Evolutionary conservation across 2,797 vertebrate genomes (phyloP).

Genomic region (Gobionotothen gibberifrons): DNA sequence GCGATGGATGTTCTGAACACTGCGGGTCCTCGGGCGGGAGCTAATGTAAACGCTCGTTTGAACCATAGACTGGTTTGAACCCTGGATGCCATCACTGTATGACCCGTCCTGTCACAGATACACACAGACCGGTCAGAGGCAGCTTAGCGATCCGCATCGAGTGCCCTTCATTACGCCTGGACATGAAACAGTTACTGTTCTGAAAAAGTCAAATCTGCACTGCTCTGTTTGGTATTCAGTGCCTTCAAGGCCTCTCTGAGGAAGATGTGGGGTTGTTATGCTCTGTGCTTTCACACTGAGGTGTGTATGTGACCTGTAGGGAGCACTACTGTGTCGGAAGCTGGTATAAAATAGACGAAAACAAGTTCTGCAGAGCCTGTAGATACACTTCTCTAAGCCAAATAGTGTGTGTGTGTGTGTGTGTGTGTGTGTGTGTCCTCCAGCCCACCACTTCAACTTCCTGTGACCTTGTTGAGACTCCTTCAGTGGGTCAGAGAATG

Average conservation of each 20-base stretch:
- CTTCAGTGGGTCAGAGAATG: conserved; percentile 23
- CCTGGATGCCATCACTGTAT: conserved; percentile 23
- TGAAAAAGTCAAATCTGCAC: neutral
- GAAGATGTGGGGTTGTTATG: conserved; percentile 2
- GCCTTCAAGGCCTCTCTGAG: conserved; percentile 15
- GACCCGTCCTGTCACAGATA: conserved; percentile 20
- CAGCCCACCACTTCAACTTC: conserved; percentile 19
- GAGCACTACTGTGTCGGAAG: conserved; percentile 67
- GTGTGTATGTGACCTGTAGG: conserved; percentile 64
- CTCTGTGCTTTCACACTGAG: conserved; percentile 40
- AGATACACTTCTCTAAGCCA: conserved; percentile 38
- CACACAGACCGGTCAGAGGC: conserved; percentile 7
- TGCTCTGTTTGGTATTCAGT: conserved; percentile 17
- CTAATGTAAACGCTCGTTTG: conserved; percentile 27
- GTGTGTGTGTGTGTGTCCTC: conserved; percentile 17
- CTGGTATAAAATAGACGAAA: conserved; percentile 44
- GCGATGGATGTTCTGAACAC: conserved; percentile 6
- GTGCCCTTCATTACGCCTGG: conserved; percentile 13
- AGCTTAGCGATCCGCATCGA: neutral
- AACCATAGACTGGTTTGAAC: conserved; percentile 10
- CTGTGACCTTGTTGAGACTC: conserved; percentile 30
- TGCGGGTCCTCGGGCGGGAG: conserved; percentile 32
- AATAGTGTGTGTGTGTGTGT: conserved; percentile 20
- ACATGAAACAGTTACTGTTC: conserved; percentile 1
- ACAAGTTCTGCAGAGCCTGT: conserved; percentile 47